phyloP scores from a whole-genome alignment of 2,797 vertebrate species.

The Toxotes lorentzi region DNA sequence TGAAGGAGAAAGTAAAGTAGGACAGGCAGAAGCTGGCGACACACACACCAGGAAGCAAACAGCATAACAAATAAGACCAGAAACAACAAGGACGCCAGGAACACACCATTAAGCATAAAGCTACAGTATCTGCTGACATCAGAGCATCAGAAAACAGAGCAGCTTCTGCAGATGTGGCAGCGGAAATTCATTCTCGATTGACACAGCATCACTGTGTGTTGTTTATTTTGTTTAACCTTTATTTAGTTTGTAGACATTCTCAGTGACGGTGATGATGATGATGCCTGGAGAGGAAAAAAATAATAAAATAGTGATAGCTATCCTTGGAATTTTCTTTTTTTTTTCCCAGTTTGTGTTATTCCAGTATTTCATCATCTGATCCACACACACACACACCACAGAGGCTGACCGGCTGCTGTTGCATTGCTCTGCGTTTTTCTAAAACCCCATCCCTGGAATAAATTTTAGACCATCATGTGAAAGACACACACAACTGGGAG shows the following conservation, averaged over 20 bases:
- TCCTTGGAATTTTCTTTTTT: background rate
- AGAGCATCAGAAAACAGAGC: background rate
- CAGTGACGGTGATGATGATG: background rate
- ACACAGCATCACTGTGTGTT: background rate
- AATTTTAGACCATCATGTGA: constrained; percentile 22
- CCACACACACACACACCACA: background rate
- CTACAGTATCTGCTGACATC: constrained; percentile 15
- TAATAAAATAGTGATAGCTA: background rate
- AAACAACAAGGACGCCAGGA: constrained; percentile 43
- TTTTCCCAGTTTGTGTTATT: background rate
- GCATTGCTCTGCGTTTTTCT: background rate
- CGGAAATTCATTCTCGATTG: background rate
- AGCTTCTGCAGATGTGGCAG: constrained; percentile 3
- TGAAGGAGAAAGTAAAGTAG: constrained; percentile 49
- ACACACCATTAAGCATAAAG: constrained; percentile 36
- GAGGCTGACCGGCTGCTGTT: background rate
- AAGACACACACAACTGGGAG: constrained; percentile 8
- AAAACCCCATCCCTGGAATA: constrained; percentile 10
- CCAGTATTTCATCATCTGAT: background rate
- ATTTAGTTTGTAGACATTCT: background rate
- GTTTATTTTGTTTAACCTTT: background rate
- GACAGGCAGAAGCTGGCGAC: constrained; percentile 39
- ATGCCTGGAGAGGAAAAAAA: too few relatives aligned
- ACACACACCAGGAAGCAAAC: constrained; percentile 46
- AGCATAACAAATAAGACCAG: constrained; percentile 58